phyloP scores from a whole-genome alignment of 2,888 invertebrate species.

The Punctoribates punctum region DNA sequence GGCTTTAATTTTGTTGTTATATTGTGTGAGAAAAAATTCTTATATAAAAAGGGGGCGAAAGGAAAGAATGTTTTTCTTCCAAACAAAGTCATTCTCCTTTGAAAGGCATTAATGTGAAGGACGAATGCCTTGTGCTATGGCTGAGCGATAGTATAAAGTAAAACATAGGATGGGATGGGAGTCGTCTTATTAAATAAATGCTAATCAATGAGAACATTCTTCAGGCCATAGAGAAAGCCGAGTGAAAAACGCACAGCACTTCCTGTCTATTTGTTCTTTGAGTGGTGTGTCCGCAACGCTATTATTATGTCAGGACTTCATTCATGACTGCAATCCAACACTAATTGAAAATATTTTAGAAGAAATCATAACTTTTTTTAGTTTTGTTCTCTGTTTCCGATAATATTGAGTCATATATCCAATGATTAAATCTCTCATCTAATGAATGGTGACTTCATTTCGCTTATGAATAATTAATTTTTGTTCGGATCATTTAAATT shows the following conservation, averaged over 20 bases:
- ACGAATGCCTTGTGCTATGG: neutral
- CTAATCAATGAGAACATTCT: conserved; percentile 27
- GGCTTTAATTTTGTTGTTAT: neutral
- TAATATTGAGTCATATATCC: no score
- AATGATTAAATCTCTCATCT: no score
- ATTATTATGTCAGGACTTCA: neutral
- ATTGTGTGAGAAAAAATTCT: neutral
- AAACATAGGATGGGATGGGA: neutral
- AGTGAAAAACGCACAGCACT: neutral
- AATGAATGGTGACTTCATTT: no score
- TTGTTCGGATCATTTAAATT: no score
- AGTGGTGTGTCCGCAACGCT: neutral
- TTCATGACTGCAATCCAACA: neutral
- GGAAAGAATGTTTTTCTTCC: neutral
- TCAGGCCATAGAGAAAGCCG: neutral
- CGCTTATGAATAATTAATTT: no score
- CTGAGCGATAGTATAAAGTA: neutral
- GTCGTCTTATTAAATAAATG: conserved; percentile 1
- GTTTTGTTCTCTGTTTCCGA: no score
- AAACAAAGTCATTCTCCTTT: neutral
- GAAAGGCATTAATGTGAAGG: neutral
- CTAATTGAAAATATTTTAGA: no score
- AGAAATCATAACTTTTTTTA: no score
- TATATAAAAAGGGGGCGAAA: neutral
- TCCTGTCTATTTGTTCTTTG: neutral